phyloP scores from a whole-genome alignment of 2,113 vertebrate species.

The Patagioenas fasciata region DNA sequence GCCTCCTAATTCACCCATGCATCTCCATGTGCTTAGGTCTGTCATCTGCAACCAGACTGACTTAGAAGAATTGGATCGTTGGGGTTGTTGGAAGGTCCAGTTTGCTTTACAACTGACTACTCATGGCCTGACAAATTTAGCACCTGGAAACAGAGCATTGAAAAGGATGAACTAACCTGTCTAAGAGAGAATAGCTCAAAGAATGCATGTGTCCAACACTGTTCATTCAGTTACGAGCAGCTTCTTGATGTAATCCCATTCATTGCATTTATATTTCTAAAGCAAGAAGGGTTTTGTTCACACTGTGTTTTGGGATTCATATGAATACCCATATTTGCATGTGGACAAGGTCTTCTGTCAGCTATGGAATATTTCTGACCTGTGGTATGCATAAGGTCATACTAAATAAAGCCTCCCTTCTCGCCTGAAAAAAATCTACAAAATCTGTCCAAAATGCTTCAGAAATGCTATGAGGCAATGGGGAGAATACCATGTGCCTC shows the following conservation, averaged over 20 bases:
- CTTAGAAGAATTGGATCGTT: neutral
- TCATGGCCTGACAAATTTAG: neutral
- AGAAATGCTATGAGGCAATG: neutral
- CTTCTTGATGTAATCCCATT: neutral
- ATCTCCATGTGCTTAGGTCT: neutral
- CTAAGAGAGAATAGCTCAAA: neutral
- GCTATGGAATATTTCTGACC: neutral
- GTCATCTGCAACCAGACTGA: neutral
- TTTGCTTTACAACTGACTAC: neutral
- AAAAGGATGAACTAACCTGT: neutral
- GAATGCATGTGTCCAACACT: neutral
- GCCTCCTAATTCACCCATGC: neutral
- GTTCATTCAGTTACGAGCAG: neutral
- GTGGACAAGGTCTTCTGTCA: neutral
- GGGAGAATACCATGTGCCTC: neutral
- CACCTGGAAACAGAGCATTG: neutral
- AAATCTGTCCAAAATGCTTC: neutral
- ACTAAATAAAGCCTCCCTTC: neutral
- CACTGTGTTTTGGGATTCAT: neutral
- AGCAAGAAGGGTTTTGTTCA: neutral
- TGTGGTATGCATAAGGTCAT: neutral
- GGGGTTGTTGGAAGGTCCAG: neutral
- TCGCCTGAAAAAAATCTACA: neutral
- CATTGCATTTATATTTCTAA: neutral
- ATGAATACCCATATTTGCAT: neutral